Base-by-base conservation (phyloP, 2,888 invertebrate genomes). In the Acrocyrtus sp. region DNA sequence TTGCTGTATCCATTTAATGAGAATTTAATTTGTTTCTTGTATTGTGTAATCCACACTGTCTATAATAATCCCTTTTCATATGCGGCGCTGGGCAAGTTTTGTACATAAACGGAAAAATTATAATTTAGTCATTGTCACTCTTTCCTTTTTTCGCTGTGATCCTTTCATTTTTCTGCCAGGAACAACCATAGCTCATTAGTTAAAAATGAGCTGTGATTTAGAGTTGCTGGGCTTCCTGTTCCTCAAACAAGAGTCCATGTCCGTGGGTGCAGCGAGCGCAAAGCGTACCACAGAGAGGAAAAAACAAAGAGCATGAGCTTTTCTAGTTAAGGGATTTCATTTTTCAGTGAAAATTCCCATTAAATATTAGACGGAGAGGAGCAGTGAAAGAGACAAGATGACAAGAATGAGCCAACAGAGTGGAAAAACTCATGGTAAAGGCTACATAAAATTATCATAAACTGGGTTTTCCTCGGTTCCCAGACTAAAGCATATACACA, bases 381-480 rank as follows among this genome's bases (percentile, higher is more conserved):
- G n/a, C 22, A 50, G 17, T 22, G 50, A 50, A 29, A 24, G 57
- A 57, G 45, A 57, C 41, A 27, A 50, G 41, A 62, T 62, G 56
- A 70, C 69, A 70, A 70, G 57, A 56, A 62, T 48, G 62, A 70
- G 53, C 41, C 69, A 62, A 29, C 69, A 45, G 62, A 70, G 62
- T 62, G 56, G 60, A 70, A 70, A n/a, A 70, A 70, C 57, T 62
- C 62, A 57, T 45, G 50, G 70, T 65, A 57, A 72, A 72, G 57
- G 50, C 57, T 63, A 57, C 70, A 72, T 65, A 72, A 72, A 72
- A 72, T 58, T 62, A 58, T 63, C 57, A 72, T 72, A 72, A 72
- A 19, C 29, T 21, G 53, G 43, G 51, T 29, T 27, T 48, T 19
- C n/a, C 5, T 12, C n/a, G n/a, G n/a, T n/a, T n/a, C n/a, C n/a